These are phyloP conservation scores for Tholera decimalis DNA, from an alignment of 2,888 invertebrate species.

Conservation along the genomic window DNA sequence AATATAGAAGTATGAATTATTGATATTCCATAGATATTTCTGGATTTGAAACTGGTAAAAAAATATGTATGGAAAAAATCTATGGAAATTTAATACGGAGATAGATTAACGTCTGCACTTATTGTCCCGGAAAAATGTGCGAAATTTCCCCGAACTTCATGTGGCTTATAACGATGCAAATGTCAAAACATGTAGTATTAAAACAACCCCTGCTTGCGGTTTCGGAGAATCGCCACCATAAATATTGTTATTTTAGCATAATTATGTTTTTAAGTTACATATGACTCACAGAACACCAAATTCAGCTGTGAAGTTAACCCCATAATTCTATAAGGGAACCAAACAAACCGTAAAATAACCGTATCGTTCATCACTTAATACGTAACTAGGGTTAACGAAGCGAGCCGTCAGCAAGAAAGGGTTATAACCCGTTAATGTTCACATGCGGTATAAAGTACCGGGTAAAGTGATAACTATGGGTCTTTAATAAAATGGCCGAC, in stretches of 20 bases:
- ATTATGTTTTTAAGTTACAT: neutral
- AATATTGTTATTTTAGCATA: neutral
- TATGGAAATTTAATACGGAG: too few species aligned
- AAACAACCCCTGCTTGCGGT: neutral
- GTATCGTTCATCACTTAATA: conserved; percentile 62
- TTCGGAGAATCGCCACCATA: neutral
- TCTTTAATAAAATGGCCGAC: conserved; percentile 29
- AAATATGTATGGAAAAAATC: too few species aligned
- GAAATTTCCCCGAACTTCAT: too few species aligned
- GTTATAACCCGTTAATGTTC: conserved; percentile 53
- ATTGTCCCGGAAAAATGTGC: too few species aligned
- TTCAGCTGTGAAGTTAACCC: conserved; percentile 46
- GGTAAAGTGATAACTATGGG: conserved; percentile 34
- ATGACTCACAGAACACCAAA: conserved; percentile 15
- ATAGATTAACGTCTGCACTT: too few species aligned
- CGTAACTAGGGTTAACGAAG: conserved; percentile 62
- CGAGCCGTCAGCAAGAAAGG: conserved; percentile 50
- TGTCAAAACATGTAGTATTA: neutral
- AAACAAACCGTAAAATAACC: conserved; percentile 66
- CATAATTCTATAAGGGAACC: conserved; percentile 41
- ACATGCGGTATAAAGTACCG: conserved; percentile 36
- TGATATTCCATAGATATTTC: too few species aligned
- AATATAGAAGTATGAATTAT: too few species aligned
- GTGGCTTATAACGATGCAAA: neutral
- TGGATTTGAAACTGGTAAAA: too few species aligned